A percentile compares a stretch with the other conserved stretches of the same genome.
Evolutionary conservation across 2,113 vertebrate species (phyloP).

Genomic region (Coregonus clupeaformis): DNA sequence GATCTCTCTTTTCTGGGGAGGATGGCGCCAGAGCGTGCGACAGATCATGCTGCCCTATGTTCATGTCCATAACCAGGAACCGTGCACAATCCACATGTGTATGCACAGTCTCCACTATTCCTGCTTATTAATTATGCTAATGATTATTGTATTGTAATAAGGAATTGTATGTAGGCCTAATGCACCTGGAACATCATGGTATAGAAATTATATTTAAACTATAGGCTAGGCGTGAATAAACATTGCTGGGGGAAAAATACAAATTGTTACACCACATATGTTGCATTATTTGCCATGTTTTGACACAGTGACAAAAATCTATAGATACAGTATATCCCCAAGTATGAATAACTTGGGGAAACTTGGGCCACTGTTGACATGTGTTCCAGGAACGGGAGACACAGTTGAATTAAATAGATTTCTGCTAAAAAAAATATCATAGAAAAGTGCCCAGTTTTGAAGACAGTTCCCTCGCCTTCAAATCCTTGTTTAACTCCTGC

Average conservation of each 20-base stretch:
- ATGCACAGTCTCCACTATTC: not conserved
- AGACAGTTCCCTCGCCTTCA: not conserved
- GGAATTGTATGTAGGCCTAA: not conserved
- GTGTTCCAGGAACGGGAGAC: not conserved
- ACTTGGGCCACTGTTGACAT: not conserved
- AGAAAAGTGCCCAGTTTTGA: not conserved
- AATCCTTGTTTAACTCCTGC: not conserved
- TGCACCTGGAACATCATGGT: no score
- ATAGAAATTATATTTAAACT: not conserved
- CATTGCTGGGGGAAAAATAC: not conserved
- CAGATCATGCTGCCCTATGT: not conserved
- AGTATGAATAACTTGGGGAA: not conserved
- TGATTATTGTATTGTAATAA: not conserved
- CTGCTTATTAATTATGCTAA: not conserved
- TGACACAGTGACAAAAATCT: not conserved
- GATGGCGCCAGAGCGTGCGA: constrained; percentile 70
- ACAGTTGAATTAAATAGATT: not conserved
- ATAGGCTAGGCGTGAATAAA: no score
- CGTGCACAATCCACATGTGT: not conserved
- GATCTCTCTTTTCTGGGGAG: constrained; percentile 47
- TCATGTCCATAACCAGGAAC: constrained; percentile 20
- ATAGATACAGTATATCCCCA: not conserved
- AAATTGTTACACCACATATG: not conserved
- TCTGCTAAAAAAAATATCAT: not conserved
- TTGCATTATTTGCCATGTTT: not conserved